A percentile compares a stretch with the other conserved stretches of the same genome.
These are phyloP conservation scores for Colius striatus DNA, from an alignment of 2,113 vertebrate genomes.

Conservation along the genomic window DNA sequence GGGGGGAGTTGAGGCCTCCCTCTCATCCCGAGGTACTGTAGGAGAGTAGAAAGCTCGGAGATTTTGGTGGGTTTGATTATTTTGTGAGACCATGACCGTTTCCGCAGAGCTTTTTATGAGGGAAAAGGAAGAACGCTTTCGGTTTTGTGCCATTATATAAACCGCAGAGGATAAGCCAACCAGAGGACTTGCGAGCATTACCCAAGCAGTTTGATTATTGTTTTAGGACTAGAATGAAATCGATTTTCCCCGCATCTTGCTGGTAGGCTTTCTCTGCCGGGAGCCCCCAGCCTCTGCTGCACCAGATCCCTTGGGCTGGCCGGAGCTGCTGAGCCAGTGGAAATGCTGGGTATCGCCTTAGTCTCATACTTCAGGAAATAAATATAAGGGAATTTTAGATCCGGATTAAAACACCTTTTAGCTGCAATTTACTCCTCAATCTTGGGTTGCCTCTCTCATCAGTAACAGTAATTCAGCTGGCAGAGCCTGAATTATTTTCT, in stretches of 20 bases:
- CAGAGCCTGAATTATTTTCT: background rate
- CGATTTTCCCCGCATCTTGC: background rate
- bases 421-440: background rate
- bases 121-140: background rate
- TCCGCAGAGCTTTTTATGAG: background rate
- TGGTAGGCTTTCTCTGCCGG: background rate
- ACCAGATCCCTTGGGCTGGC: background rate
- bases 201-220: background rate
- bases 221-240: slow-evolving; percentile 10
- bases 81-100: background rate
- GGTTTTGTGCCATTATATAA: background rate
- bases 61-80: background rate
- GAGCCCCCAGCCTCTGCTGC: background rate
- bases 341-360: background rate
- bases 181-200: background rate
- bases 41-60: background rate
- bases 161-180: background rate
- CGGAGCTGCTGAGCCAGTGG: background rate
- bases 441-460: background rate
- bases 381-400: background rate
- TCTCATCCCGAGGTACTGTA: background rate
- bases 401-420: background rate
- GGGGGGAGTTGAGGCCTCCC: no score
- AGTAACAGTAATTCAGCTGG: background rate
- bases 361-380: background rate